phyloP scores from a whole-genome alignment of 2,888 invertebrate genomes.

The Ichneumoninae sp. region DNA sequence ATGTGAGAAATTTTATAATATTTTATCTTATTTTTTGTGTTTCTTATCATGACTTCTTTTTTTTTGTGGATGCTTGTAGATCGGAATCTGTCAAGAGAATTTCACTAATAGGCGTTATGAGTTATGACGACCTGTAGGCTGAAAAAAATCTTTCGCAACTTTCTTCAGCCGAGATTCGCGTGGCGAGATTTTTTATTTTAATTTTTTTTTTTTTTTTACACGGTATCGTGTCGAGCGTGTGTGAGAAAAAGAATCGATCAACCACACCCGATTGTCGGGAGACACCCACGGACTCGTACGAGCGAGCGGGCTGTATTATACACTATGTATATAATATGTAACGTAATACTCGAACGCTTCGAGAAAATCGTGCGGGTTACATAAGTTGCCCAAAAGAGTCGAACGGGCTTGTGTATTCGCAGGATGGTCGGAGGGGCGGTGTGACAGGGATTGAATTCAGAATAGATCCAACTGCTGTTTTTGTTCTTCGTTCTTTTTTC shows the following conservation, averaged over 20 bases:
- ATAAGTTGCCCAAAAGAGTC: constrained; percentile 61
- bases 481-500: constrained; percentile 2
- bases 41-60: not conserved
- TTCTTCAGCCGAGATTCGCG: not conserved
- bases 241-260: constrained; percentile 55
- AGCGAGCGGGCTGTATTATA: constrained; percentile 14
- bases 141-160: not conserved
- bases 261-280: constrained; percentile 60
- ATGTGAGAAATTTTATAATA: not conserved
- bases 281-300: constrained; percentile 34
- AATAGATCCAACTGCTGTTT: constrained; percentile 58
- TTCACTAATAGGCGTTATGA: constrained; percentile 37
- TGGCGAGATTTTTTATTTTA: not conserved
- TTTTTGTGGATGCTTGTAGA: not conserved
- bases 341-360: constrained; percentile 53
- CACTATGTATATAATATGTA: constrained; percentile 35
- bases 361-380: constrained; percentile 47
- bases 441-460: constrained; percentile 62
- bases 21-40: not conserved
- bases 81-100: not conserved
- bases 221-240: constrained; percentile 7
- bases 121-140: constrained; percentile 22
- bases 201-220: constrained; percentile 20
- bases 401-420: constrained; percentile 8
- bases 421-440: not conserved